Conservation (phyloP, 23 tunicate species). For the Aplidium turbinatum region DNA sequence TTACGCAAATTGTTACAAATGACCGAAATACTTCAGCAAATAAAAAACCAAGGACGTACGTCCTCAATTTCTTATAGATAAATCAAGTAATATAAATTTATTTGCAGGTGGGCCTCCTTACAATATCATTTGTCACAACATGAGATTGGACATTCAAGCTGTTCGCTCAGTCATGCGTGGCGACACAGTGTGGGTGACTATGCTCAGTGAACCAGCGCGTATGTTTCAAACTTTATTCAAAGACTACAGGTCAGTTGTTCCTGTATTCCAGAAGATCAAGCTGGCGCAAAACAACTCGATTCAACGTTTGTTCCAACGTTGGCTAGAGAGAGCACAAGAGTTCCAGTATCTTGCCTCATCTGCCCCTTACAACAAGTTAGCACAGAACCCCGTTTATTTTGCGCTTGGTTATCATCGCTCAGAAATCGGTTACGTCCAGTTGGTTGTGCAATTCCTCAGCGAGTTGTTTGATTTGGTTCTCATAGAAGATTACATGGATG, state of each 20-base stretch:
- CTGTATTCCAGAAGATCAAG: neutral
- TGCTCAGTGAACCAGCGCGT: conserved; percentile 21
- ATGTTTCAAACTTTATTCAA: conserved; percentile 29
- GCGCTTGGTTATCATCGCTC: neutral
- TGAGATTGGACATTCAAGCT: conserved; percentile 21
- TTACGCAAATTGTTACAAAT: too few species aligned
- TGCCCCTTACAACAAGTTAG: too few species aligned
- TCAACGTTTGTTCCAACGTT: too few species aligned
- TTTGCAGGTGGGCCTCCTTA: too few species aligned
- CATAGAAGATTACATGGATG: neutral
- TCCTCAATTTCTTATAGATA: too few species aligned
- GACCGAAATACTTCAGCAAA: too few species aligned
- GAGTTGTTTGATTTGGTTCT: neutral
- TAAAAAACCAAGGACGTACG: too few species aligned
- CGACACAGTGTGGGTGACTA: conserved; percentile 27
- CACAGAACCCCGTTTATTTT: neutral
- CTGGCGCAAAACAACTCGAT: neutral
- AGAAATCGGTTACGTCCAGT: neutral
- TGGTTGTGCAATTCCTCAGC: neutral
- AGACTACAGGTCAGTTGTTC: too few species aligned
- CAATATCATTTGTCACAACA: conserved; percentile 42
- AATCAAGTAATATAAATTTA: too few species aligned
- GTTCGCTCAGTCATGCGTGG: conserved; percentile 20
- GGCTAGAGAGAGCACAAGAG: too few species aligned
- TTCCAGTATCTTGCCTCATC: too few species aligned